Conservation (phyloP, 2,797 vertebrate species). For the Aphelocoma californica region DNA sequence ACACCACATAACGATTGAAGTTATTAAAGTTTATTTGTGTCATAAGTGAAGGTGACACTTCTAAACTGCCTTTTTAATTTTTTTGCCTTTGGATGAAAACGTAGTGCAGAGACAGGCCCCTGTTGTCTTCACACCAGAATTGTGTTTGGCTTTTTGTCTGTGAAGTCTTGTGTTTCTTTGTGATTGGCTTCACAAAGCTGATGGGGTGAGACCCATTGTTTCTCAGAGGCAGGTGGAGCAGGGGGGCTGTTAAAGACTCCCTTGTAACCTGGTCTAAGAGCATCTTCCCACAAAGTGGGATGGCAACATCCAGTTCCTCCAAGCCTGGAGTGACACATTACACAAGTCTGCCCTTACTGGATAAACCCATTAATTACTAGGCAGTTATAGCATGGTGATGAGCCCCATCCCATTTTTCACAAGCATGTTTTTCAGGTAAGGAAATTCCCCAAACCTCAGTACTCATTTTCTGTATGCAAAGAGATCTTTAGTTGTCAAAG, state of each 20-base stretch:
- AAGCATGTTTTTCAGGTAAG: not conserved
- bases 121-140: not conserved
- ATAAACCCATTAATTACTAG: not conserved
- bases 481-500: not conserved
- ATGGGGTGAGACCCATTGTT: not conserved
- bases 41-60: not conserved
- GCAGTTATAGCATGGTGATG: not conserved
- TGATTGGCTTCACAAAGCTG: not conserved
- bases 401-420: not conserved
- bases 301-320: accelerated
- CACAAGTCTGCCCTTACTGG: not conserved
- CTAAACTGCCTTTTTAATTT: not conserved
- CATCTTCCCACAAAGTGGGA: not conserved
- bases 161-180: not conserved
- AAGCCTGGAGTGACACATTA: not conserved
- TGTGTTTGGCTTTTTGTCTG: not conserved
- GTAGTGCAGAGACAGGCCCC: not conserved
- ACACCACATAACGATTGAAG: not conserved
- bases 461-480: not conserved
- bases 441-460: not conserved
- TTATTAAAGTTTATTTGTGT: not conserved
- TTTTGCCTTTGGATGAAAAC: not conserved
- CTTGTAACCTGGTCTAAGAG: not conserved
- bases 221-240: not conserved
- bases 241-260: not conserved